Conservation (phyloP, 2,797 vertebrate genomes). For the Falco biarmicus region DNA sequence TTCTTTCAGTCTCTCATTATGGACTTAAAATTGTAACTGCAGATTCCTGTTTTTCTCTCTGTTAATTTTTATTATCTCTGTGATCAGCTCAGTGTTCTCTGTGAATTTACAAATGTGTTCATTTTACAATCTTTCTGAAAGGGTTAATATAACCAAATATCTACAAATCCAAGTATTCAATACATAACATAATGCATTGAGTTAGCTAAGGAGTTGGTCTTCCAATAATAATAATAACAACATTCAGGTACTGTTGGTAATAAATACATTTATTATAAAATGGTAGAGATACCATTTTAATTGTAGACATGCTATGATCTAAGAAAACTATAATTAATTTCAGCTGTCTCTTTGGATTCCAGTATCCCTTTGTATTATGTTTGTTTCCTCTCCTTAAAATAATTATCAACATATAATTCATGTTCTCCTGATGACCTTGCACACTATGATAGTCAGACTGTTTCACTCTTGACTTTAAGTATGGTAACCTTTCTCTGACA, state of each 20-base stretch:
- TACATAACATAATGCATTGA: neutral
- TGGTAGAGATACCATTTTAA: neutral
- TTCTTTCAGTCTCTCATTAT: neutral
- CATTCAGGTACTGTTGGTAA: too few species aligned
- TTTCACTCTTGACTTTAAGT: neutral
- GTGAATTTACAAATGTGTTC: neutral
- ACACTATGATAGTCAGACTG: neutral
- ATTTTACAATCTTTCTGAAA: neutral
- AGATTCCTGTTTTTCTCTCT: neutral
- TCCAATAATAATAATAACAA: neutral
- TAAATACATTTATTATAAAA: too few species aligned
- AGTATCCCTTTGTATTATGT: neutral
- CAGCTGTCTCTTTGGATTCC: neutral
- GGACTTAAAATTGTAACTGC: neutral
- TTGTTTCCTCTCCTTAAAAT: constrained; percentile 1
- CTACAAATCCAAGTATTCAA: neutral
- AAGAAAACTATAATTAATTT: neutral
- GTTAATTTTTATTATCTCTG: neutral
- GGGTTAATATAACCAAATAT: neutral
- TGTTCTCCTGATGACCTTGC: neutral
- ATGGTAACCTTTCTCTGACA: neutral
- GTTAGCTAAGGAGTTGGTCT: neutral
- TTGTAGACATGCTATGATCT: neutral
- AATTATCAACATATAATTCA: neutral
- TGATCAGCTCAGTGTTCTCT: neutral